These are phyloP conservation scores for Cyprinus carpio DNA, from an alignment of 2,113 vertebrate genomes.

Conservation along the genomic window DNA sequence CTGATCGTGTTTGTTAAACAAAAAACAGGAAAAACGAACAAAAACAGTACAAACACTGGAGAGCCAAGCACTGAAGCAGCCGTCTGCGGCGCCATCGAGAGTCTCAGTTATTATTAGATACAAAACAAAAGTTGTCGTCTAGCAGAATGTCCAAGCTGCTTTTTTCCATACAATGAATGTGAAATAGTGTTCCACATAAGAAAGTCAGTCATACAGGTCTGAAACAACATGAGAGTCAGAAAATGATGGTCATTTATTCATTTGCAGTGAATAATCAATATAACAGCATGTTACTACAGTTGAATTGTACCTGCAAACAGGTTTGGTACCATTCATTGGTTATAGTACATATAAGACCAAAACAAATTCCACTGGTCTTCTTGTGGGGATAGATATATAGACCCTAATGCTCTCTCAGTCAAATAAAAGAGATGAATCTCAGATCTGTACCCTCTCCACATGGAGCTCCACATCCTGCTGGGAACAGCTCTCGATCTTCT, in stretches of 20 bases:
- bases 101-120: background rate
- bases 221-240: background rate
- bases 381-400: background rate
- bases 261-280: background rate
- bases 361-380: background rate
- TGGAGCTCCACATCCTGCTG: constrained; percentile 98
- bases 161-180: background rate
- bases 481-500: constrained; percentile 95
- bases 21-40: no score
- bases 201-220: background rate
- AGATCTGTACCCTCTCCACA: constrained; percentile 83
- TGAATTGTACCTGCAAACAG: background rate
- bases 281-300: background rate
- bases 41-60: no score
- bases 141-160: background rate
- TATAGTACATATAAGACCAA: background rate
- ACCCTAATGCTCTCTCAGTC: background rate
- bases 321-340: background rate
- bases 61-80: no score
- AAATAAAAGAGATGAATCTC: background rate
- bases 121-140: background rate
- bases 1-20: no score
- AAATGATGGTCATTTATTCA: background rate
- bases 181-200: background rate
- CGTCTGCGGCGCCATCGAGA: no score